A percentile compares a stretch with the other conserved stretches of the same genome.
These are phyloP conservation scores for Atethmia centrago DNA, from an alignment of 2,888 invertebrate species.

Conservation along the genomic window DNA sequence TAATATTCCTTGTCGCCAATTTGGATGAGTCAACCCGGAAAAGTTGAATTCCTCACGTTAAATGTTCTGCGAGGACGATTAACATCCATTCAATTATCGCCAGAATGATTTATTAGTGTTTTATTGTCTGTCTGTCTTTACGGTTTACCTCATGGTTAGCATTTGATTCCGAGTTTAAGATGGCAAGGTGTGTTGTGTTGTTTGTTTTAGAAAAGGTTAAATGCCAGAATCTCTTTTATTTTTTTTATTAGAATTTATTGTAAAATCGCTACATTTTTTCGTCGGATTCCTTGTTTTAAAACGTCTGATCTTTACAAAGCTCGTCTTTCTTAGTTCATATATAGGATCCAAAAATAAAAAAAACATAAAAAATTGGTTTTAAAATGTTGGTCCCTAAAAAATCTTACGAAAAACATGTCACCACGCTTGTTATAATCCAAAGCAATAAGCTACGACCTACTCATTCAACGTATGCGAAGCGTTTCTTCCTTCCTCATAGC, in stretches of 20 bases:
- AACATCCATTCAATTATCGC: conserved; percentile 25
- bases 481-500: not conserved
- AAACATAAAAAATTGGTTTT: too few species aligned
- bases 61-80: conserved; percentile 18
- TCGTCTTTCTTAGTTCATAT: too few species aligned
- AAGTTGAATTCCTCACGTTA: not conserved
- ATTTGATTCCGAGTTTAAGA: conserved; percentile 28
- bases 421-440: too few species aligned
- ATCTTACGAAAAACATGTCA: not conserved
- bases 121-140: conserved; percentile 40
- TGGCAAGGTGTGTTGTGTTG: conserved; percentile 1
- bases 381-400: too few species aligned
- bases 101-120: conserved; percentile 53
- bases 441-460: not conserved
- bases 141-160: conserved; percentile 30
- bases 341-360: too few species aligned
- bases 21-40: conserved; percentile 31
- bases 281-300: not conserved
- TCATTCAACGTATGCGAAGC: not conserved
- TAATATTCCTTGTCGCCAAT: not conserved
- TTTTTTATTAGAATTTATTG: too few species aligned
- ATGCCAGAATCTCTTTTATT: too few species aligned
- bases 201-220: too few species aligned
- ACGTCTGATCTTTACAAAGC: not conserved
- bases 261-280: too few species aligned